Base-by-base conservation (phyloP, 1,140 invertebrate species). In the Adelges cooleyi region DNA sequence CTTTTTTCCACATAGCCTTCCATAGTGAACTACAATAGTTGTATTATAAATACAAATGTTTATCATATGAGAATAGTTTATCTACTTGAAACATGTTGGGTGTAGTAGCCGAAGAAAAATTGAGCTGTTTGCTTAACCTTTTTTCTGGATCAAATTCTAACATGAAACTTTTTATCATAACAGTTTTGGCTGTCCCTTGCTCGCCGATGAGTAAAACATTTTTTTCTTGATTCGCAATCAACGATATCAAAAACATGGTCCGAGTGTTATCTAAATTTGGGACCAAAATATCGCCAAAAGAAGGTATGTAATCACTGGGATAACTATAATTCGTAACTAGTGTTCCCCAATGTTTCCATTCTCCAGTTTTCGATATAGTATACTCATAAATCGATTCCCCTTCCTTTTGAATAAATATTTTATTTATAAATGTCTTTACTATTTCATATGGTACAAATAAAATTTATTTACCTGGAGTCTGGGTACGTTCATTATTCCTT, bases 1-100 rank as follows among this genome's bases (percentile, higher is more conserved):
- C 94, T 78, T 77, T 97, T 97, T 73, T 98, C 94, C 2, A 97
- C 85, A 72, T 95, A 97, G 72, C 92, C 94, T 75, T 98, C 94
- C 66, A 97, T 89, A 0, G 92, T 95, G 76, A 94, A 88, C 80
- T 84, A 71, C 8, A 72, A 72, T 62, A n/a, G n/a, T 36, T 65
- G n/a, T 59, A n/a, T n/a, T n/a, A n/a, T n/a, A n/a, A n/a, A n/a
- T n/a, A n/a, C n/a, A n/a, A n/a, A n/a, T n/a, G n/a, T n/a, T n/a
- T n/a, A n/a, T n/a, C n/a, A n/a, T n/a, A n/a, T n/a, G n/a, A n/a
- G n/a, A n/a, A n/a, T n/a, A n/a, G n/a, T n/a, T n/a, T 52, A 20
- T 52, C 23, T 13, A 81, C 81, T 77, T 97, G 94, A 76, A 98
- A 96, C 73, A 96, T 92, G 73, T 86, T 86, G 0, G 93, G 91